Base-by-base conservation (phyloP, 2,888 invertebrate genomes). In the Spicauda simplicius region DNA sequence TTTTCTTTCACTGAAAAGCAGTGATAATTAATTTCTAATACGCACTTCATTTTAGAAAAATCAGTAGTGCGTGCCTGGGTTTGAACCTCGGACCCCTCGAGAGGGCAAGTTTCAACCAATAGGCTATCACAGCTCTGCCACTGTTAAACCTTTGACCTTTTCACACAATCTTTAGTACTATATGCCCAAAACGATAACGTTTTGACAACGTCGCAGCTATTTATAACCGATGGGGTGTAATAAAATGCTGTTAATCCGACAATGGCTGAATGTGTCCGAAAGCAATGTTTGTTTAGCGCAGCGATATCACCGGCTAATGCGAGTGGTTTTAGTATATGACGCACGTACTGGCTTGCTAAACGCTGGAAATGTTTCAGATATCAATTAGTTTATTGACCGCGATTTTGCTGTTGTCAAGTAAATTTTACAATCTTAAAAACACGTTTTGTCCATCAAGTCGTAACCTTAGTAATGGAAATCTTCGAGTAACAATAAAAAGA, bases 251-350 rank as follows among this genome's bases (percentile, higher is more conserved):
- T 50, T 55, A 50, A 60, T 37, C 60, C 50, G 14, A 30, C n/a
- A 48, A 61, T 66, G 50, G 61, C 55, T 66, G 66, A 58, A 60
- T 52, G 61, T 61, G 37, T 20, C 16, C 56, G 56, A 57, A 48
- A 52, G 54, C 56, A 25, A 18, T 67, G 67, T 67, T 67, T 67
- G 41, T 57, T 67, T 61, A 56, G 56, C 65, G 50, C 56, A 14
- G 56, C 56, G 61, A 56, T 67, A 61, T 67, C 61, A 52, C 56
- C 11, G 56, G 52, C 50, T 52, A 67, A 67, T 52, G 61, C 61
- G 52, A 61, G 61, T 61, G 61, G 61, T 67, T 61, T 67, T 56
- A 61, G 56, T 8, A 56, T 61, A 61, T 67, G 67, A 67, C 67
- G 67, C 67, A 67, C 55, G 56, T 25, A n/a, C 25, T 60, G 54